Evolutionary conservation across 2,888 invertebrate genomes (phyloP), one percentile per base, ranked within the genome.

Genomic region (Platycheirus albimanus): DNA sequence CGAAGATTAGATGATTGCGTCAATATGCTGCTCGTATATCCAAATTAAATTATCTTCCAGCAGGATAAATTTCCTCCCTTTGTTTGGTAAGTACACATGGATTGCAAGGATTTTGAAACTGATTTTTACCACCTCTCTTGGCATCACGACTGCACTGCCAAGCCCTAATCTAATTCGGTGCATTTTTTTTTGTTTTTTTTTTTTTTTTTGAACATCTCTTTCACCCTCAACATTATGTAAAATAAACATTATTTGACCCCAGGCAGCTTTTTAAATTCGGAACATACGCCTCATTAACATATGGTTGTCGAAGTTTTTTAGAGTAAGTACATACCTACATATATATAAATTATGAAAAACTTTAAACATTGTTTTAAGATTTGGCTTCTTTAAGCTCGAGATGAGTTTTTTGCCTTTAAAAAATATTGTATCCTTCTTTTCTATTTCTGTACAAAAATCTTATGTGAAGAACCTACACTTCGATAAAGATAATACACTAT

Each of bases 1-100:
- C 89, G 89, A 90, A 89, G 90, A 90, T 90, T 90, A 90, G 89
- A 87, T 90, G 90, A 90, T 90, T 90, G 90, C 89, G 86, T 88
- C 90, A 89, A 90, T 90, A 90, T 90, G 90, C 88, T 90, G 79
- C 86, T 86, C 87, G 87, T 89, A 88, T 87, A 90, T 87, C 87
- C 87, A 90, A 90, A 90, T 90, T 90, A 90, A 90, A 90, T 90
- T 90, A 90, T 90, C 90, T 89, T 88, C 86, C 89, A 87, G 88
- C 88, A 87, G 88, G 86, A 87, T 87, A 86, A 79, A 86, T 85
- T 85, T 85, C 85, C 89, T 88, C 88, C 88, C 88, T 89, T 88
- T 87, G 88, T 87, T 88, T 88, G 72, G 83, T 64, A 71, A 72
- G 78, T 78, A 74, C 64, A 83, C 69, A 83, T 45, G 56, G 64